Evolutionary conservation across 2,113 vertebrate species (phyloP).

Genomic region (Fulica atra): DNA sequence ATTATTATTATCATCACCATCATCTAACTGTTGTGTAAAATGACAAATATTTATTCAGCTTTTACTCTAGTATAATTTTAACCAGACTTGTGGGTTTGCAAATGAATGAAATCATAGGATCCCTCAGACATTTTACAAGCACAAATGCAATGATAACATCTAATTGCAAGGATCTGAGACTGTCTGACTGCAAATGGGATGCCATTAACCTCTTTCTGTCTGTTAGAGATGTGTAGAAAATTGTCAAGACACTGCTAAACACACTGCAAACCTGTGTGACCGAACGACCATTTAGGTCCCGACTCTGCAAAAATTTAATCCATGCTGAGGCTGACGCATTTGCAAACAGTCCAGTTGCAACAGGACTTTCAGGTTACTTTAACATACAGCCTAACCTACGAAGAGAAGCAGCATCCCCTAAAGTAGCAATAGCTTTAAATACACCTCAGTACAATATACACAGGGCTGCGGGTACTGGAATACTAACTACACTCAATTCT

Average conservation of each 20-base stretch:
- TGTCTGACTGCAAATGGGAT: slow-evolving; percentile 36
- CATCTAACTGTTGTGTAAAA: not conserved
- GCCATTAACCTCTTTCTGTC: slow-evolving; percentile 37
- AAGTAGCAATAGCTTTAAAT: not conserved
- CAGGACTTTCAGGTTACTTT: not conserved
- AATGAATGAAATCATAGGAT: slow-evolving; percentile 56
- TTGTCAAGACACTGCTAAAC: not conserved
- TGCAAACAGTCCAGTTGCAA: not conserved
- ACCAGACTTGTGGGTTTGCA: slow-evolving; percentile 21
- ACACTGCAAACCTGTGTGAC: not conserved
- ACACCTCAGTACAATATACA: not conserved
- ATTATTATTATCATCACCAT: not conserved
- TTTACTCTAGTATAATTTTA: slow-evolving; percentile 16
- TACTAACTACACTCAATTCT: not conserved
- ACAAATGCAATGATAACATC: slow-evolving; percentile 44
- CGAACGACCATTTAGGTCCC: not conserved
- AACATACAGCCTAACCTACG: not conserved
- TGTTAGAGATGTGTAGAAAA: not conserved
- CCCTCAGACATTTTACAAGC: slow-evolving; percentile 37
- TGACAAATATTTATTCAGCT: slow-evolving; percentile 26
- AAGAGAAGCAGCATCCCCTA: not conserved
- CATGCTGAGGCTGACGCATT: not conserved
- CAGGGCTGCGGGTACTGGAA: not conserved
- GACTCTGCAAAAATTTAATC: not conserved
- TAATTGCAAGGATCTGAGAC: slow-evolving; percentile 59